Conservation (phyloP, 2,113 vertebrate species). For the Zosterops japonicus region DNA sequence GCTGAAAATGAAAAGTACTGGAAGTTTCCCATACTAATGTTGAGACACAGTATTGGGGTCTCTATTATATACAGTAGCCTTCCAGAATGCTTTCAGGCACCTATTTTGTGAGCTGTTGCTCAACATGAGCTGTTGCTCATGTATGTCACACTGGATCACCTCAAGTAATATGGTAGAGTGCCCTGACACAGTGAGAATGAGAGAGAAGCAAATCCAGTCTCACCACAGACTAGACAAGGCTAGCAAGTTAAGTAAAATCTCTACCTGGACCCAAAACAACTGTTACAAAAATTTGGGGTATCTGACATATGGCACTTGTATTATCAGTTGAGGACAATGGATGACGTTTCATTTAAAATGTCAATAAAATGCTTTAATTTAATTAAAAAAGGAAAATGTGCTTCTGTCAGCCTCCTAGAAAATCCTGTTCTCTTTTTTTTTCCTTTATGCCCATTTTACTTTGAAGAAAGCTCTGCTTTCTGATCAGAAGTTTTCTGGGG, state of each 20-base stretch:
- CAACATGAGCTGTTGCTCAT: constrained; percentile 40
- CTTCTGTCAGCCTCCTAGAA: neutral
- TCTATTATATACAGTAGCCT: constrained; percentile 14
- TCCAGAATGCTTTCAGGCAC: constrained; percentile 40
- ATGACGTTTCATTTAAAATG: neutral
- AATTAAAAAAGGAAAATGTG: neutral
- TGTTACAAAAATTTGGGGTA: neutral
- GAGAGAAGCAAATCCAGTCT: neutral
- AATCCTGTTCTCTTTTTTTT: neutral
- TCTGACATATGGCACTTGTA: neutral
- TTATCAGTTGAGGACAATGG: neutral
- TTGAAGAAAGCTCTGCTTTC: neutral
- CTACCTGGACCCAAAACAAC: neutral
- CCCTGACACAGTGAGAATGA: neutral
- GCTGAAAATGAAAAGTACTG: constrained; percentile 54
- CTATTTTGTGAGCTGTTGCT: constrained; percentile 41
- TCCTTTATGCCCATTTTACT: neutral
- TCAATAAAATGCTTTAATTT: neutral
- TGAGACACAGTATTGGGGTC: neutral
- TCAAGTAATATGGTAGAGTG: neutral
- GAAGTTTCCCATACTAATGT: neutral
- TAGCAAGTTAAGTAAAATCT: neutral
- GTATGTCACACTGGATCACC: constrained; percentile 1
- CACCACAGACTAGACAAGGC: neutral
- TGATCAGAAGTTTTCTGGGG: neutral